Evolutionary conservation across 2,888 invertebrate species (phyloP).

Genomic region (Drosophila parthenogenetica): DNA sequence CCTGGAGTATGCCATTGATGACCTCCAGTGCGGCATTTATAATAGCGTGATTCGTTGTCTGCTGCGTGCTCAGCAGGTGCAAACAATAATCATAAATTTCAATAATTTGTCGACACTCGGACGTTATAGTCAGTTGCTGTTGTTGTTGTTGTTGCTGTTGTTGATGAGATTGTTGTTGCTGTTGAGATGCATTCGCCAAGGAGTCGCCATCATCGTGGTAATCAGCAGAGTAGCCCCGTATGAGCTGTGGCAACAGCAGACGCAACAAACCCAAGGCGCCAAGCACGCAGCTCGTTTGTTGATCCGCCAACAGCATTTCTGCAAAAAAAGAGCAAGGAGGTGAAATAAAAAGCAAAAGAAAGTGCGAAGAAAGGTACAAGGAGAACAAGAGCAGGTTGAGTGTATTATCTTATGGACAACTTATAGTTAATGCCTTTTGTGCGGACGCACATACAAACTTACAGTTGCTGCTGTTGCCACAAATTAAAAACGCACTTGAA

Average conservation of each 20-base stretch:
- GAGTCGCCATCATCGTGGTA: conserved; percentile 68
- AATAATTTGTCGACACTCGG: conserved; percentile 84
- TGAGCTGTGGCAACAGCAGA: conserved; percentile 87
- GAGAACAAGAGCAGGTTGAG: not conserved
- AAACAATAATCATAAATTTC: conserved; percentile 92
- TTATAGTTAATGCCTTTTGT: conserved; percentile 44
- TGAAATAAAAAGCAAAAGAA: not conserved
- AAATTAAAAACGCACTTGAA: conserved; percentile 73
- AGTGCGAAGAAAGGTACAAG: conserved; percentile 5
- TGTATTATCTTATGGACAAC: conserved; percentile 39
- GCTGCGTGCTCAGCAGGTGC: conserved; percentile 88
- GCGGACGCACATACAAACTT: conserved; percentile 7
- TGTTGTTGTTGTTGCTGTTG: conserved; percentile 38
- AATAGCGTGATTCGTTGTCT: conserved; percentile 93
- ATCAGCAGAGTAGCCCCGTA: conserved; percentile 74
- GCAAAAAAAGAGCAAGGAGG: conserved; percentile 4
- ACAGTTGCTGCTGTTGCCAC: conserved; percentile 53
- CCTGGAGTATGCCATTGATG: conserved; percentile 83
- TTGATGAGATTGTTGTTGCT: conserved; percentile 19
- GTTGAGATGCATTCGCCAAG: conserved; percentile 33
- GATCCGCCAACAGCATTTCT: conserved; percentile 83
- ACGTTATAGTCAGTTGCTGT: conserved; percentile 43
- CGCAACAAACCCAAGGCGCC: conserved; percentile 89
- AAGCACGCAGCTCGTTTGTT: conserved; percentile 86
- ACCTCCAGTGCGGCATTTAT: conserved; percentile 94